Base-by-base conservation (phyloP, 2,797 vertebrate genomes). In the Protosalanx chinensis region DNA sequence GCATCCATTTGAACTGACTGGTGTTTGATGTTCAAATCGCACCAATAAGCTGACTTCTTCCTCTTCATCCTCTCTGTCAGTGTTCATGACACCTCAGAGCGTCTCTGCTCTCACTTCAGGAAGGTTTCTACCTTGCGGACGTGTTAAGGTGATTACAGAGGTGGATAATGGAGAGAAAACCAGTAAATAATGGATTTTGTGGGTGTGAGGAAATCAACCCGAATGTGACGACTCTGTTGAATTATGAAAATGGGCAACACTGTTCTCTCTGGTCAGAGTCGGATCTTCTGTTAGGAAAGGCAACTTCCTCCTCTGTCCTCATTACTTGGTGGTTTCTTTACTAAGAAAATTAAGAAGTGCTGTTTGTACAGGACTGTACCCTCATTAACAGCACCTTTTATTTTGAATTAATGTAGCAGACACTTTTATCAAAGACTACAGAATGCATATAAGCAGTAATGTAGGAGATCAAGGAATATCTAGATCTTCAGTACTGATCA, bases 201-300 rank as follows among this genome's bases (percentile, higher is more conserved):
- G 75, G 51, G 59, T 73, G 70, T 71, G 64, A 64, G 64, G 71
- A 68, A 76, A 71, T 67, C 61, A 71, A 71, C 73, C 70, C 61
- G 75, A 62, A 77, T 67, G 71, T 74, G 77, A 75, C 67, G 65
- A 68, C 37, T 67, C 59, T 72, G 72, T 61, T 79, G 79, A 81
- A 81, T 77, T 81, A 81, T 79, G 71, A 79, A 79, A 75, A 79
- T 73, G 60, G 68, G 74, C 37, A 7, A 64, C 49, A 35, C 71
- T 56, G 74, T 75, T 66, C 69, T 77, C 70, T 75, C 57, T 64
- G 35, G 71, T 69, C 53, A 64, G 61, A 60, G 63, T 68, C 66
- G 62, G 74, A 73, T 70, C 27, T 61, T 41, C 32, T 60, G 67
- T 13, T 29, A 32, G 58, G 37, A 27, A 29, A 33, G 56, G 37